Percentiles rank a stretch among this genome's conserved stretches.
Evolutionary conservation across 2,797 vertebrate species (phyloP).

Genomic region (Scyliorhinus canicula): DNA sequence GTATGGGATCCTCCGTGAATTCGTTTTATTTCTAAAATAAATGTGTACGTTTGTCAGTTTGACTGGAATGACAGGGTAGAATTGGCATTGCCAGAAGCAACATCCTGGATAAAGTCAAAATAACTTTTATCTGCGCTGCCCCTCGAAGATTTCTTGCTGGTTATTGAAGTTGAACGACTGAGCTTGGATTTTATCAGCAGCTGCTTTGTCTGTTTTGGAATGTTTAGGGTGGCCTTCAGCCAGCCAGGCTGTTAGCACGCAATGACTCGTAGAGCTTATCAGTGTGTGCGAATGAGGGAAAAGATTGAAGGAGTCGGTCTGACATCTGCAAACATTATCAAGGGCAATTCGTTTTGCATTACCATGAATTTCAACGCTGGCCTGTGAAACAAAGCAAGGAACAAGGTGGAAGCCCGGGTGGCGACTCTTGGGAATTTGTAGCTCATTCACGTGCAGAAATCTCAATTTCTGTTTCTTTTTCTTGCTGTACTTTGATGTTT

Average conservation of each 20-base stretch:
- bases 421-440: not conserved
- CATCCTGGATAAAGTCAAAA: not conserved
- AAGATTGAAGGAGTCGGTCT: not conserved
- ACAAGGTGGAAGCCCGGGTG: not conserved
- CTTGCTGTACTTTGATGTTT: not conserved
- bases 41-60: not conserved
- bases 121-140: not conserved
- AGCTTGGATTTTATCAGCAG: not conserved
- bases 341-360: not conserved
- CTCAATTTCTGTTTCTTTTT: not conserved
- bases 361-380: not conserved
- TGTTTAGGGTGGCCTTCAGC: slow-evolving; percentile 21
- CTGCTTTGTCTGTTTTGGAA: not conserved
- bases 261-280: not conserved
- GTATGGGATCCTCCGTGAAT: not conserved
- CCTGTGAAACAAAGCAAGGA: not conserved
- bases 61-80: no score
- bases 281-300: not conserved
- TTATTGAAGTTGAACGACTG: not conserved
- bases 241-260: not conserved
- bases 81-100: no score
- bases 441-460: not conserved
- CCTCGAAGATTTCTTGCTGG: not conserved
- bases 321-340: not conserved
- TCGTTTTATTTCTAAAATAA: not conserved